Percentiles rank a stretch among this genome's conserved stretches.
Evolutionary conservation across 2,113 vertebrate species (phyloP).

Genomic region (Eurystomus gularis): DNA sequence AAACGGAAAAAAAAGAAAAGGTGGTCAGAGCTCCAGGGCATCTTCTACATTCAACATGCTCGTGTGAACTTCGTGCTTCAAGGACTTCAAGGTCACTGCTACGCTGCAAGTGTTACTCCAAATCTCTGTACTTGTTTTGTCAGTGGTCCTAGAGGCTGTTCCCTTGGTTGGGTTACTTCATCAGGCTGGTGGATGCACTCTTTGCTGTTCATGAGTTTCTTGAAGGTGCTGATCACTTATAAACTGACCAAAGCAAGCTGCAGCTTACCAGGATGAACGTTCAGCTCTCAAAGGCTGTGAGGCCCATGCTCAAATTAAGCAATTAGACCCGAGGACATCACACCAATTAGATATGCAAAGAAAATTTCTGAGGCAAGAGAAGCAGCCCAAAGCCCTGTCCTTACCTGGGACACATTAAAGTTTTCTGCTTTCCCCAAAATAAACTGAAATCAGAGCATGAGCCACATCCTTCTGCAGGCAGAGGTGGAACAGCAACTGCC

Average conservation of each 20-base stretch:
- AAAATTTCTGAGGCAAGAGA: not conserved
- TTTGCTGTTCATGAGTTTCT: not conserved
- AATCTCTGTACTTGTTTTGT: not conserved
- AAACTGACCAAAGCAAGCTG: not conserved
- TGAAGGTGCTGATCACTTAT: not conserved
- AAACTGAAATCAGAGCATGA: not conserved
- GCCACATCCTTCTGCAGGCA: not conserved
- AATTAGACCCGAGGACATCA: not conserved
- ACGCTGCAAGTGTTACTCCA: not conserved
- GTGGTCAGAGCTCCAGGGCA: not conserved
- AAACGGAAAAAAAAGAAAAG: not conserved
- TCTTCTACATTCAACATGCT: rapidly evolving
- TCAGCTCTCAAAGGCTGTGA: not conserved
- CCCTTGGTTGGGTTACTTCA: not conserved
- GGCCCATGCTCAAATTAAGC: not conserved
- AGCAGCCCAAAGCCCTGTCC: not conserved
- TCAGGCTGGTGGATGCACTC: not conserved
- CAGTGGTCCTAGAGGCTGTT: too few species aligned
- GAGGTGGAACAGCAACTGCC: not conserved
- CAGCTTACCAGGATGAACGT: not conserved
- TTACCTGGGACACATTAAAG: not conserved
- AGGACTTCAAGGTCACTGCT: not conserved
- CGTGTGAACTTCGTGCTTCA: not conserved
- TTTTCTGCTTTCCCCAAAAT: not conserved
- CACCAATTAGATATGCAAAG: too few species aligned